Evolutionary conservation across 2,797 vertebrate genomes (phyloP), one percentile per base, ranked within the genome.

Genomic region (Chromis chromis): DNA sequence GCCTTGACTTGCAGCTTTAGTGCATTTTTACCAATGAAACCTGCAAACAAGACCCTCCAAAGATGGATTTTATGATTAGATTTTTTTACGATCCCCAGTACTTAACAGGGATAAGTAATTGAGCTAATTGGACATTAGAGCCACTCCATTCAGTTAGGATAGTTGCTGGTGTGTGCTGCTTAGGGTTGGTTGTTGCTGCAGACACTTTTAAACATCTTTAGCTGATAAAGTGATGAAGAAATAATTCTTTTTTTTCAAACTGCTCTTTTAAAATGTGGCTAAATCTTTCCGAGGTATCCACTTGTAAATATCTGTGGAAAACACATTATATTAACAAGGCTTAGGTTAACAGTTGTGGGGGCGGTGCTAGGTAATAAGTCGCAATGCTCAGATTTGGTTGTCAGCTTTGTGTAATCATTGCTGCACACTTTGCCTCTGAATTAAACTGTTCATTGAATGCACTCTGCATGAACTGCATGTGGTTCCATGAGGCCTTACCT

Each of bases 271-370:
- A 46, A 6, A 56, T n/a, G 9, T 82, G 16, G 17, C 16, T 19
- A 66, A 70, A 75, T 70, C 12, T 65, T 17, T 27, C 27, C 9
- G 19, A 60, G 11, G 49, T 28, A 61, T 57, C 48, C 17, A 44
- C 24, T 71, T 73, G 58, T 48, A 73, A 77, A 65, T 53, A 42
- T 62, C 33, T 61, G 21, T 58, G 17, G 56, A 71, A 78, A 64
- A 59, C 67, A 63, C 44, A 58, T 54, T 36, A 54, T 55, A 62
- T 81, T 72, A 74, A 81, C 42, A 46, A 49, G 61, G 31, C 67
- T 70, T n/a, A 16, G 19, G 27, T 79, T 63, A 71, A 58, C 31
- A n/a, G 21, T 69, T 70, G 54, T 40, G 49, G 52, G 57, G 54
- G 48, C 2, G 63, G 44, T 31, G 31, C 58, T 24, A 66, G 70